Conservation (phyloP, 2,113 vertebrate genomes). For the Osmerus mordax region DNA sequence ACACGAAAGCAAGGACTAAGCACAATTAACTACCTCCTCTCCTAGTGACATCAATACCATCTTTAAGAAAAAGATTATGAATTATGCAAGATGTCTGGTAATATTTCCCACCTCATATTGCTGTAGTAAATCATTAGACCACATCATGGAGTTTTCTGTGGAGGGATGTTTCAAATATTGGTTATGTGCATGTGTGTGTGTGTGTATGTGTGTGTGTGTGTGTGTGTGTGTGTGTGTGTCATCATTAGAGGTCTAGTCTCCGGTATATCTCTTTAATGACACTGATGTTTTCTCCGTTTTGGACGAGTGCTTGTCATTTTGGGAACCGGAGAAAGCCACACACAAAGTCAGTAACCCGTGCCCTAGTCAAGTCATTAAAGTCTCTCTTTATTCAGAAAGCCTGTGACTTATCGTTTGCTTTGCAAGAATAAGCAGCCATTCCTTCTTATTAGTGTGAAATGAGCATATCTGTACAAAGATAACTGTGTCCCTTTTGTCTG, state of each 20-base stretch:
- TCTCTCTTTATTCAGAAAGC: slow-evolving; percentile 12
- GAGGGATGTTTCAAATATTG: slow-evolving; percentile 61
- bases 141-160: slow-evolving; percentile 56
- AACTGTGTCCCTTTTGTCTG: not conserved
- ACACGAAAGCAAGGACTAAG: slow-evolving; percentile 36
- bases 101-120: slow-evolving; percentile 65
- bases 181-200: slow-evolving; percentile 32
- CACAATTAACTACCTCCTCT: slow-evolving; percentile 57
- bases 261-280: not conserved
- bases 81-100: slow-evolving; percentile 67
- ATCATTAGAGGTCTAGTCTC: slow-evolving; percentile 23
- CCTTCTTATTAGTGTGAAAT: slow-evolving; percentile 4
- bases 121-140: slow-evolving; percentile 67
- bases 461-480: slow-evolving; percentile 15
- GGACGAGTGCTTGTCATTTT: slow-evolving; percentile 27
- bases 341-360: slow-evolving; percentile 20
- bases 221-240: slow-evolving; percentile 6
- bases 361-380: slow-evolving; percentile 28
- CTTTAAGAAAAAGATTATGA: slow-evolving; percentile 61
- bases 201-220: slow-evolving; percentile 24
- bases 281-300: slow-evolving; percentile 29
- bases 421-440: slow-evolving; percentile 11
- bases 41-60: slow-evolving; percentile 58
- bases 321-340: slow-evolving; percentile 6
- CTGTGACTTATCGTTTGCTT: slow-evolving; percentile 20